These are phyloP conservation scores for Anableps anableps DNA, from an alignment of 2,797 vertebrate species.

Conservation along the genomic window DNA sequence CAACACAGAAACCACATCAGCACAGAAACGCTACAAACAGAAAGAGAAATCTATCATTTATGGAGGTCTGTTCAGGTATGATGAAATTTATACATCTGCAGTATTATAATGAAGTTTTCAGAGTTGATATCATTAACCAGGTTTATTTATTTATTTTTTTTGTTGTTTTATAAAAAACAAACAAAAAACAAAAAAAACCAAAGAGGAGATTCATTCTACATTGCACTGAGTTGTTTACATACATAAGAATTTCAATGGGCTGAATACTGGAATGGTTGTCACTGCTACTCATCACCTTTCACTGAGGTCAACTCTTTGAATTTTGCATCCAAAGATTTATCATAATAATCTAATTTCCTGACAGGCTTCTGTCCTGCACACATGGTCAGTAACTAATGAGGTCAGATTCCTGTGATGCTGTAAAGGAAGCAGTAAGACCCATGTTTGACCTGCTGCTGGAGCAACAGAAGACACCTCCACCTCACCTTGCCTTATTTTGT, in stretches of 20 bases:
- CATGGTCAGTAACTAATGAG: not conserved
- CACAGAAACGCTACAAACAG: conserved; percentile 89
- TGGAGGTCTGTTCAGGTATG: not conserved
- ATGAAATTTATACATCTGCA: too few species aligned
- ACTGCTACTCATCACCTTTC: not conserved
- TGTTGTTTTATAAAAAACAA: not conserved
- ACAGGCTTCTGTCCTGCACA: not conserved
- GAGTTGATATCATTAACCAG: not conserved
- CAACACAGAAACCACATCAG: conserved; percentile 96
- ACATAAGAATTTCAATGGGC: not conserved
- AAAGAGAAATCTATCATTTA: conserved; percentile 14
- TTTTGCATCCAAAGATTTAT: not conserved
- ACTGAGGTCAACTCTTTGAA: not conserved
- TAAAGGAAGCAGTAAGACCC: not conserved
- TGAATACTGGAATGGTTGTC: not conserved
- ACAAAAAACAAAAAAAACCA: too few species aligned
- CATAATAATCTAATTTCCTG: too few species aligned
- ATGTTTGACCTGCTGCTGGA: not conserved
- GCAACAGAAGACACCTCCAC: not conserved
- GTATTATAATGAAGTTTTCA: not conserved
- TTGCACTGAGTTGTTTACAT: not conserved
- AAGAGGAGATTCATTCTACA: too few species aligned
- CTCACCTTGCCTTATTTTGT: too few species aligned
- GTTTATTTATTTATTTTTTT: not conserved
- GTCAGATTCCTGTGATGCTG: not conserved